A percentile compares a stretch with the other conserved stretches of the same genome.
Conservation (phyloP, 2,797 vertebrate species). For the Aeoliscus strigatus region DNA sequence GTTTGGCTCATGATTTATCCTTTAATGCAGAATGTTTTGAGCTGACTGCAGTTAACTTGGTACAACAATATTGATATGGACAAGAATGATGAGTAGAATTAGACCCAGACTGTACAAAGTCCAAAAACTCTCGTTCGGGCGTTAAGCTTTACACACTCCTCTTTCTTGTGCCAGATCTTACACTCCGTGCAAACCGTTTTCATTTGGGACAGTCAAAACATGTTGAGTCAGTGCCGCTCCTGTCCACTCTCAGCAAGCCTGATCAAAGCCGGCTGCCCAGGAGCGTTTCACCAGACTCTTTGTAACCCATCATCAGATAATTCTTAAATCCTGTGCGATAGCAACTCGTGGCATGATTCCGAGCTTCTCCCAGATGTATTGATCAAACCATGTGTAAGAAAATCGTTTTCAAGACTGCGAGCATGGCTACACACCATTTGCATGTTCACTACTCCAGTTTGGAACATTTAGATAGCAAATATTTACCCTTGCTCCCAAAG, state of each 20-base stretch:
- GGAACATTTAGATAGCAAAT: constrained; percentile 40
- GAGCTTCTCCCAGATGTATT: constrained; percentile 37
- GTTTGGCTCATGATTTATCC: too few species aligned
- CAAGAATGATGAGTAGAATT: constrained; percentile 6
- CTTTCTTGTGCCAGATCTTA: constrained; percentile 18
- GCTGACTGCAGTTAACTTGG: too few species aligned
- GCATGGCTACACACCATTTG: constrained; percentile 32
- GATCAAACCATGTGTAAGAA: constrained; percentile 37
- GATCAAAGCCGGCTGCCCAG: constrained; percentile 48
- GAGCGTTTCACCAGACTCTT: constrained; percentile 36
- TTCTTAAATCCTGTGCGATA: constrained; percentile 43
- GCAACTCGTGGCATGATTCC: constrained; percentile 28
- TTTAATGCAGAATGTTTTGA: too few species aligned
- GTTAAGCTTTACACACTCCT: constrained; percentile 16
- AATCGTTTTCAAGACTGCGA: constrained; percentile 39
- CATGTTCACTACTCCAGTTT: constrained; percentile 27
- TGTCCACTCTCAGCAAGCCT: constrained; percentile 27
- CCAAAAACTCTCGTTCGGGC: constrained; percentile 5
- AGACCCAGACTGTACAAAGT: constrained; percentile 7
- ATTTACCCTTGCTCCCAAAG: too few species aligned
- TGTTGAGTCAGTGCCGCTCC: constrained; percentile 8
- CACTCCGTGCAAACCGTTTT: constrained; percentile 24
- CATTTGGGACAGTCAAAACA: constrained; percentile 31
- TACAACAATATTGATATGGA: constrained; percentile 10
- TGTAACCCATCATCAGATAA: constrained; percentile 29